Conservation (phyloP, 2,888 invertebrate species). For the Biston betularia region DNA sequence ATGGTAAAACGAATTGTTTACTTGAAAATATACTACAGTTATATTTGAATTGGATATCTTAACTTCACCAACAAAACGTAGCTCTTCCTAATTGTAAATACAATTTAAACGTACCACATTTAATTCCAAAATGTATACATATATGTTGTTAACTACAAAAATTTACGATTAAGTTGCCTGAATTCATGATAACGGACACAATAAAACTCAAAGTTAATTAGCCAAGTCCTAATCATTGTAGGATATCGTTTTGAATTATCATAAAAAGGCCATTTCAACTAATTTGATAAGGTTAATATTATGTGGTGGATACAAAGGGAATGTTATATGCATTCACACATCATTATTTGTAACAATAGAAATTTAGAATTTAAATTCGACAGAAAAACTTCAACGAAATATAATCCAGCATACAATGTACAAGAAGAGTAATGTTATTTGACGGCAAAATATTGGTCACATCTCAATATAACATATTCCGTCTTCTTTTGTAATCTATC, state of each 20-base stretch:
- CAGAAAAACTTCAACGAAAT: not conserved
- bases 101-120: not conserved
- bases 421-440: too few species aligned
- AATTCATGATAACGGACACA: conserved; percentile 39
- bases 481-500: too few species aligned
- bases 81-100: too few species aligned
- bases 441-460: too few species aligned
- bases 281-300: conserved; percentile 60
- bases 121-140: not conserved
- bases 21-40: not conserved
- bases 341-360: conserved; percentile 33
- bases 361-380: not conserved
- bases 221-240: conserved; percentile 51
- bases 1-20: too few species aligned
- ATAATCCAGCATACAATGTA: too few species aligned
- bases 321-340: conserved; percentile 56
- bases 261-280: conserved; percentile 64
- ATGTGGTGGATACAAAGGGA: conserved; percentile 53
- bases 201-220: conserved; percentile 53
- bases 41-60: too few species aligned
- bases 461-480: too few species aligned
- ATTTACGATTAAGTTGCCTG: conserved; percentile 33
- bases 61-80: too few species aligned
- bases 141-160: conserved; percentile 30
- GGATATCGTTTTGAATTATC: conserved; percentile 59